A percentile compares a stretch with the other conserved stretches of the same genome.
Conservation (phyloP, 2,888 invertebrate species). For the Cheilosia pagana region DNA sequence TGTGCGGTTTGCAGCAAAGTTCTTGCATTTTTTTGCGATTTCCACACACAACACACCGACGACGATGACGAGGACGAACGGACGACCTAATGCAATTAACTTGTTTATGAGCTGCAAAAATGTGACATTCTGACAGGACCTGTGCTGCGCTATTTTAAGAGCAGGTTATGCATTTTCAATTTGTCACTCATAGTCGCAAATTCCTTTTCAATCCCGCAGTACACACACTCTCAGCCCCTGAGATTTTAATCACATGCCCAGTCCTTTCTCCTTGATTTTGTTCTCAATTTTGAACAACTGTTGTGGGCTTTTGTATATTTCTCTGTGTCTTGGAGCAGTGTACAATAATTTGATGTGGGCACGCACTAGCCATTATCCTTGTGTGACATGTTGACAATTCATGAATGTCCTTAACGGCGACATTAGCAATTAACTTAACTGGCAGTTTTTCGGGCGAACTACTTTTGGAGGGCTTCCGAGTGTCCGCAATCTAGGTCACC, state of each 20-base stretch:
- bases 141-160: conserved; percentile 37
- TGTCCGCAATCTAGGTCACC: conserved; percentile 63
- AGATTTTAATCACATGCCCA: conserved; percentile 33
- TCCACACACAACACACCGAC: neutral
- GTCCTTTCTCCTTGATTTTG: conserved; percentile 12
- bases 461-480: conserved; percentile 6
- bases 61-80: neutral
- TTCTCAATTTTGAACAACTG: conserved; percentile 55
- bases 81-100: conserved; percentile 57
- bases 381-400: conserved; percentile 61
- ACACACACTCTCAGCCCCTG: neutral
- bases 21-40: conserved; percentile 1
- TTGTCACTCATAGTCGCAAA: conserved; percentile 18
- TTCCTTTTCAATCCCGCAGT: conserved; percentile 42
- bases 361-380: conserved; percentile 52
- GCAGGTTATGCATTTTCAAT: conserved; percentile 39
- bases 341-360: conserved; percentile 43
- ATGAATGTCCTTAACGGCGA: conserved; percentile 58
- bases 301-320: conserved; percentile 8
- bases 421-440: conserved; percentile 71
- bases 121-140: conserved; percentile 49
- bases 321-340: neutral
- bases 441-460: conserved; percentile 49
- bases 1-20: neutral
- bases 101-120: conserved; percentile 47